Evolutionary conservation across 2,888 invertebrate genomes (phyloP), one percentile per base, ranked within the genome.

Genomic region (Ferdinandea cuprea): DNA sequence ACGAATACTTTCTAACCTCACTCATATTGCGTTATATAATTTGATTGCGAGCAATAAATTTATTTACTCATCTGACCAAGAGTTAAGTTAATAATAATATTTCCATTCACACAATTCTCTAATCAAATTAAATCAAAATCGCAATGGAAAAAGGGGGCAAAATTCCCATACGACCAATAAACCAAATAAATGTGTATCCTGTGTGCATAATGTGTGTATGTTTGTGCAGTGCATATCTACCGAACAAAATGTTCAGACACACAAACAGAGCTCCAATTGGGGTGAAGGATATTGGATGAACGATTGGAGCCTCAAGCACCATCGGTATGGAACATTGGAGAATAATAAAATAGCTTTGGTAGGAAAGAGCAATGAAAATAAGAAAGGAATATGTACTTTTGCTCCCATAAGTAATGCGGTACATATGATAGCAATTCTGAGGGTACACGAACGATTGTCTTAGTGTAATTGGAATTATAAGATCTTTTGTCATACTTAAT

Each of bases 81-180:
- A 71, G 71, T 65, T 65, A 59, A 71, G 69, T 81, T 71, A 81
- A 81, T 81, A 81, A 81, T 81, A 76, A 81, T 77, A 77, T 77
- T 81, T 71, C 65, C 77, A 81, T 85, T 80, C 85, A 80, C 86
- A 86, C 87, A 87, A 88, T 88, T 89, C 90, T 90, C 90, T 87
- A 88, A 89, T 89, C 90, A 89, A 90, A 90, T 90, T 90, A 90
- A 90, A 90, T 90, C 90, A 89, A 88, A 89, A 71, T 85, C 86
- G 86, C 89, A 89, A 90, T 89, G 89, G 89, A 90, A 90, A 89
- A 87, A 65, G 58, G 88, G 86, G 87, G 87, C 6, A 87, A 86
- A 25, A 87, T 86, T 89, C 89, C 88, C 89, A 85, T 86, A 88
- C 86, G 89, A 86, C 85, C 88, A 86, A 89, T 89, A 89, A 89